phyloP scores from a whole-genome alignment of 2,888 invertebrate genomes.

The Drosophila macrospina region DNA sequence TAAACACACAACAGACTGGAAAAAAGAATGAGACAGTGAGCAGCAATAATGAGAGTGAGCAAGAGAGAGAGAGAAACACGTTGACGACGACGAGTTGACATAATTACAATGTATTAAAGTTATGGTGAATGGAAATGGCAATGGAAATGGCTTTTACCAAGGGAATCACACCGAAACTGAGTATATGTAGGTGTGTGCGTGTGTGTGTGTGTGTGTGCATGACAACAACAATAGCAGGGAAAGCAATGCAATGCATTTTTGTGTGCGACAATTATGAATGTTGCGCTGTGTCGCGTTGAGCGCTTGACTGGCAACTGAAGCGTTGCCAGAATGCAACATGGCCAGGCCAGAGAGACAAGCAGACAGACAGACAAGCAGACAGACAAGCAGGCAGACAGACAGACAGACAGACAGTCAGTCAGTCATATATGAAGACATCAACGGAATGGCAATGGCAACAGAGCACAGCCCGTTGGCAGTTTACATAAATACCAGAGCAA shows the following conservation, averaged over 20 bases:
- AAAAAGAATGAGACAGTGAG: not conserved
- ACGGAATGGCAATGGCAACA: slow-evolving; percentile 35
- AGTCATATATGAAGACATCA: slow-evolving; percentile 64
- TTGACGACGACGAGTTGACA: slow-evolving; percentile 60
- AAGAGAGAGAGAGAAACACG: slow-evolving; percentile 11
- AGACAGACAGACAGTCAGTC: slow-evolving; percentile 38
- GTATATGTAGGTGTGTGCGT: not conserved
- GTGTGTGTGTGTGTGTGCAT: slow-evolving; percentile 16
- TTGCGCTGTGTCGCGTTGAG: slow-evolving; percentile 62
- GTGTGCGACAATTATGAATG: slow-evolving; percentile 70
- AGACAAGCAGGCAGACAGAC: slow-evolving; percentile 33
- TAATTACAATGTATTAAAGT: slow-evolving; percentile 78
- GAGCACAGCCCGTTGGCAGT: slow-evolving; percentile 54
- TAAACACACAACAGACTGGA: slow-evolving; percentile 8
- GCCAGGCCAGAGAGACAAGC: slow-evolving; percentile 30
- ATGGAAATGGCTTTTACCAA: slow-evolving; percentile 33
- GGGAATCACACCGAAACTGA: slow-evolving; percentile 1
- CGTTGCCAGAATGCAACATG: slow-evolving; percentile 49
- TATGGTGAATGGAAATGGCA: slow-evolving; percentile 45
- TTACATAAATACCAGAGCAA: slow-evolving; percentile 40
- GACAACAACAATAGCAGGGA: slow-evolving; percentile 13
- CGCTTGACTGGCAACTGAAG: slow-evolving; percentile 67
- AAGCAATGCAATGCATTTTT: slow-evolving; percentile 29
- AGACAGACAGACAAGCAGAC: slow-evolving; percentile 26
- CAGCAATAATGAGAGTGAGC: not conserved